phyloP scores from a whole-genome alignment of 2,888 invertebrate species.

The Drosophila picticornis region DNA sequence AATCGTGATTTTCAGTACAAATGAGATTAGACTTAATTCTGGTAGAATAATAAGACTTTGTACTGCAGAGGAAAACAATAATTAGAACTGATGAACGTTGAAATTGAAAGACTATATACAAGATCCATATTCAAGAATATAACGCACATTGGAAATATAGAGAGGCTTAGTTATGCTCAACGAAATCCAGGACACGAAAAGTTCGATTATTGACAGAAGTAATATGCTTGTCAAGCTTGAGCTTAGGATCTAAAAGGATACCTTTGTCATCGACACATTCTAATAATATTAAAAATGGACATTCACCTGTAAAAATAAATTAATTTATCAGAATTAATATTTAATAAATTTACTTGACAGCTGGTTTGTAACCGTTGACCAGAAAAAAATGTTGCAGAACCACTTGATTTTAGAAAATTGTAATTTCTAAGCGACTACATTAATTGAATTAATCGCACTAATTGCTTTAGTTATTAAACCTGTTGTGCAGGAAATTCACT shows the following conservation, averaged over 20 bases:
- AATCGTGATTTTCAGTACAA: neutral
- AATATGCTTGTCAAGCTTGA: neutral
- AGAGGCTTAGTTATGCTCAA: neutral
- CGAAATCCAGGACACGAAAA: neutral
- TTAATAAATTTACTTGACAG: neutral
- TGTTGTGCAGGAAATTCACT: constrained; percentile 10
- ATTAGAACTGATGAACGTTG: neutral
- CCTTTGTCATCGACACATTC: no score
- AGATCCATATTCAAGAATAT: neutral
- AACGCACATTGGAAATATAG: neutral
- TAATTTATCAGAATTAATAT: neutral
- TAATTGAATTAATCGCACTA: neutral
- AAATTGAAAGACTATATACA: neutral
- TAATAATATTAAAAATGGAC: neutral
- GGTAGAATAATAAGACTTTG: neutral
- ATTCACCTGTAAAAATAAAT: neutral
- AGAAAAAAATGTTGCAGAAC: neutral
- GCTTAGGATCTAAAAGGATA: no score
- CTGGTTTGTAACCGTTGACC: neutral
- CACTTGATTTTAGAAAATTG: neutral
- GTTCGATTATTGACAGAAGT: neutral
- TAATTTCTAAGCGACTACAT: neutral
- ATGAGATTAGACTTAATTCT: neutral
- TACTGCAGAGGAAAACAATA: no score
- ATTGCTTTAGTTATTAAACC: constrained; percentile 3